These are phyloP conservation scores for Meteorus sp. DNA, from an alignment of 1,140 invertebrate species.

Conservation along the genomic window DNA sequence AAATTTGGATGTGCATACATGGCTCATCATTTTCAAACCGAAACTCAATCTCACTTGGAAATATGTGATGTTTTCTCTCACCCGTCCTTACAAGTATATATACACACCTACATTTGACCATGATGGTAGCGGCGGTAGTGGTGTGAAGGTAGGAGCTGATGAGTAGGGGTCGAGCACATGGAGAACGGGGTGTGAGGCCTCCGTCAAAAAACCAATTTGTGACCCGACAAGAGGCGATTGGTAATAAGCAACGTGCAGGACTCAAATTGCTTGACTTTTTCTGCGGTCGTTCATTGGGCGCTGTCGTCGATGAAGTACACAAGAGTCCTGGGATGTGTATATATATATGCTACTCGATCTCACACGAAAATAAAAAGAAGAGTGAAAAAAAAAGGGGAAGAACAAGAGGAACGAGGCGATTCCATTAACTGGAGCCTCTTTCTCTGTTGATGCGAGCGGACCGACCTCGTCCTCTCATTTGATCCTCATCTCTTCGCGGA, in stretches of 20 bases:
- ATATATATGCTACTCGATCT: slow-evolving; percentile 1
- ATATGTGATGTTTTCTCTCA: too few species aligned
- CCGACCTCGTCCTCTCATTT: too few species aligned
- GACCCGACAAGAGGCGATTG: slow-evolving; percentile 53
- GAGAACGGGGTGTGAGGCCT: too few species aligned
- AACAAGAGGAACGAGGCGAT: too few species aligned
- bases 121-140: too few species aligned
- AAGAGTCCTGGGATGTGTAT: slow-evolving; percentile 14
- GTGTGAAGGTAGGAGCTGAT: too few species aligned
- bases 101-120: neutral
- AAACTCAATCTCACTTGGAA: slow-evolving; percentile 50
- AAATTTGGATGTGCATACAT: slow-evolving; percentile 33
- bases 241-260: slow-evolving; percentile 55
- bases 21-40: slow-evolving; percentile 41
- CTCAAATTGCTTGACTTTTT: slow-evolving; percentile 56
- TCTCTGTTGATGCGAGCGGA: too few species aligned
- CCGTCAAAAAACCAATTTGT: slow-evolving; percentile 56
- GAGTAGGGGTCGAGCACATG: neutral
- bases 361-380: slow-evolving; percentile 9
- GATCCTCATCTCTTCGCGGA: too few species aligned
- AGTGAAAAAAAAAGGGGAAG: slow-evolving; percentile 10
- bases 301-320: slow-evolving; percentile 44
- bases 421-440: slow-evolving; percentile 16
- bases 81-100: too few species aligned
- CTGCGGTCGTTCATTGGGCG: slow-evolving; percentile 50